Percentiles rank a stretch among this genome's conserved stretches.
Conservation (phyloP, 2,888 invertebrate species). For the Meiosimyza decipiens region DNA sequence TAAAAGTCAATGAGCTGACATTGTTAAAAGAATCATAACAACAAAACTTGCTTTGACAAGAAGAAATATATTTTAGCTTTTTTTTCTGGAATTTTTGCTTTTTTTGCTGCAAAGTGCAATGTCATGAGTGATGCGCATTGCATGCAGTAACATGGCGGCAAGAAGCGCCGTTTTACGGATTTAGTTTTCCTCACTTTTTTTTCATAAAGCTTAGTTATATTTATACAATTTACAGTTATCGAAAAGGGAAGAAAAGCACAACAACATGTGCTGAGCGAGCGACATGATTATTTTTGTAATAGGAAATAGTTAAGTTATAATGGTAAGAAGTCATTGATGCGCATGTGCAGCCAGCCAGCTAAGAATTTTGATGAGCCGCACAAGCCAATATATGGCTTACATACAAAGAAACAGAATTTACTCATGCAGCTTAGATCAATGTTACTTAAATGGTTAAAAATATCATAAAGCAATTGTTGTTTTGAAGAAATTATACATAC, state of each 20-base stretch:
- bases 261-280: background rate
- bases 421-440: no score
- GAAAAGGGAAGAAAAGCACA: constrained; percentile 3
- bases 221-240: constrained; percentile 58
- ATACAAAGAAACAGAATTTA: no score
- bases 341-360: constrained; percentile 16
- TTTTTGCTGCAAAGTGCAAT: constrained; percentile 12
- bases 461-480: background rate
- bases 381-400: background rate
- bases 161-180: background rate
- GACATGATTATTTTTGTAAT: no score
- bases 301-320: background rate
- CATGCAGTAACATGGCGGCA: constrained; percentile 1
- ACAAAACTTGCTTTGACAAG: background rate
- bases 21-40: constrained; percentile 13
- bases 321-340: background rate
- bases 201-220: constrained; percentile 47
- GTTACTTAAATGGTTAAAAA: no score
- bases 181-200: constrained; percentile 20
- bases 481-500: background rate
- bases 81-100: constrained; percentile 8
- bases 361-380: constrained; percentile 22
- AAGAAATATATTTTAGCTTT: background rate
- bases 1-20: background rate
- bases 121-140: constrained; percentile 15